phyloP scores from a whole-genome alignment of 2,888 invertebrate species.

The Acheta domesticus region DNA sequence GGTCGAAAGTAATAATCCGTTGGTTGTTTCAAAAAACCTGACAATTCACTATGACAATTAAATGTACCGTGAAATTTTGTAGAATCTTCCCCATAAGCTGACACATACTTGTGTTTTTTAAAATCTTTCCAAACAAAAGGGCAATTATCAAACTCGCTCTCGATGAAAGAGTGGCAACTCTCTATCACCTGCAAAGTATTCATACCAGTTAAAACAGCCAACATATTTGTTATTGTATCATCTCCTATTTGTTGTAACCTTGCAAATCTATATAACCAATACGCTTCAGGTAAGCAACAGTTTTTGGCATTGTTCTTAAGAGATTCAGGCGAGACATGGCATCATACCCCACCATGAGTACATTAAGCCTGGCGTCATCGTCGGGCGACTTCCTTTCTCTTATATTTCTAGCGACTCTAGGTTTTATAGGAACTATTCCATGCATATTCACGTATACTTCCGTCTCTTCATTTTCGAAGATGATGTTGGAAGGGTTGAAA shows the following conservation, averaged over 20 bases:
- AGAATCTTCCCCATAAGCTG: slow-evolving; percentile 78
- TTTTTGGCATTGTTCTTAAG: slow-evolving; percentile 49
- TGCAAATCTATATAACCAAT: slow-evolving; percentile 48
- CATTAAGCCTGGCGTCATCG: slow-evolving; percentile 40
- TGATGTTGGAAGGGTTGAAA: too few relatives aligned
- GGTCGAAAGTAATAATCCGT: slow-evolving; percentile 80
- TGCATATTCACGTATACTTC: slow-evolving; percentile 37
- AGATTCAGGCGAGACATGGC: slow-evolving; percentile 48
- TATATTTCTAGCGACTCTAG: slow-evolving; percentile 19
- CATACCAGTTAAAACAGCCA: slow-evolving; percentile 74
- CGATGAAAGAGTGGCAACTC: slow-evolving; percentile 40
- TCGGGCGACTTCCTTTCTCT: not conserved
- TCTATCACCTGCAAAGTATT: slow-evolving; percentile 43
- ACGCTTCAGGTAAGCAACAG: slow-evolving; percentile 45
- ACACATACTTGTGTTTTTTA: slow-evolving; percentile 66
- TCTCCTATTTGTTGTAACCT: slow-evolving; percentile 60
- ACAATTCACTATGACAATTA: slow-evolving; percentile 66
- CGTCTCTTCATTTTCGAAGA: slow-evolving; percentile 27
- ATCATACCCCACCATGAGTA: slow-evolving; percentile 48
- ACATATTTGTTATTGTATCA: slow-evolving; percentile 86
- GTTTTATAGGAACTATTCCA: slow-evolving; percentile 36
- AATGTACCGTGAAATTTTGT: slow-evolving; percentile 67
- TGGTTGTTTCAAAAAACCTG: slow-evolving; percentile 68
- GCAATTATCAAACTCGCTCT: slow-evolving; percentile 61
- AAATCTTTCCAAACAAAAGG: slow-evolving; percentile 78